Evolutionary conservation across 1,140 invertebrate species (phyloP).

Genomic region (Grapholita molesta): DNA sequence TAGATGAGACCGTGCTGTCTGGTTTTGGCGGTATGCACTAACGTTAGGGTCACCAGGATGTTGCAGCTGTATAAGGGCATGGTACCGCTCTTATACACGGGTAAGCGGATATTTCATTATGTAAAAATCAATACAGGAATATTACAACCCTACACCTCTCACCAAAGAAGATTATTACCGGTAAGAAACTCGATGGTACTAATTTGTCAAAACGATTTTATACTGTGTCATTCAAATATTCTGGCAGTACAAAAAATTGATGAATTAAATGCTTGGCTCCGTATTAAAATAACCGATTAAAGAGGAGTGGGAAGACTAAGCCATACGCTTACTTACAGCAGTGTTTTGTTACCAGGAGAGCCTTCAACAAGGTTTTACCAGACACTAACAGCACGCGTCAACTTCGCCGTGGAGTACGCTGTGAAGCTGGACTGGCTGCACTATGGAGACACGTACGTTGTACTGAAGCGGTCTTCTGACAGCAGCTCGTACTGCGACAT

Average conservation of each 20-base stretch:
- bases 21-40: constrained; percentile 43
- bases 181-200: no score
- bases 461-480: constrained; percentile 37
- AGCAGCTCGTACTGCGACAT: constrained; percentile 47
- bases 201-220: no score
- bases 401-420: constrained; percentile 43
- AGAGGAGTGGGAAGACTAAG: no score
- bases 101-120: constrained; percentile 13
- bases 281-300: no score
- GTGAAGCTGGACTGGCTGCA: constrained; percentile 38
- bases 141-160: no score
- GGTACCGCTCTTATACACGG: constrained; percentile 44
- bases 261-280: no score
- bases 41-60: constrained; percentile 27
- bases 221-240: no score
- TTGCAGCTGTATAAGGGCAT: constrained; percentile 38
- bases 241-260: no score
- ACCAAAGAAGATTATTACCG: no score
- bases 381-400: constrained; percentile 34
- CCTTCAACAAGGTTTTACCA: constrained; percentile 31
- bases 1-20: constrained; percentile 36
- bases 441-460: constrained; percentile 49
- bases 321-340: no score
- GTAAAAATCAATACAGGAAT: neutral
- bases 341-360: constrained; percentile 19